Base-by-base conservation (phyloP, 2,888 invertebrate genomes). In the Melipona beecheii region DNA sequence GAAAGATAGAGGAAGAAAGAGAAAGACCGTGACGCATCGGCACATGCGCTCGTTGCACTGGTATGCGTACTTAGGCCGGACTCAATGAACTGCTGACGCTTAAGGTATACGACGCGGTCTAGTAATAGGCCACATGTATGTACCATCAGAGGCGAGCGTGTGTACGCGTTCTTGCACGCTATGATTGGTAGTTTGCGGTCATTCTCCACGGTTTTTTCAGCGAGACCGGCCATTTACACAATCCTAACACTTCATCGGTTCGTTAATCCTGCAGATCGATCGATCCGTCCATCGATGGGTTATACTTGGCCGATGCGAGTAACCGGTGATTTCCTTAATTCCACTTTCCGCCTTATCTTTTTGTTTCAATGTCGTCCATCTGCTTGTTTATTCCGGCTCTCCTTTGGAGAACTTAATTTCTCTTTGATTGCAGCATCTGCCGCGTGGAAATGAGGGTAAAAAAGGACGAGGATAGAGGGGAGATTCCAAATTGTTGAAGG, bases 31-130 rank as follows among this genome's bases (percentile, higher is more conserved):
- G 81, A 68, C 73, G 81, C 77, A 79, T 81, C 77, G 82, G 73
- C 76, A 87, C 83, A 89, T 84, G 86, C 83, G 83, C 87, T 79
- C 81, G 78, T 80, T 86, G 81, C 81, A 65, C 88, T 84, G 72
- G 84, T 87, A 83, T 84, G 84, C 76, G 87, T 81, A 86, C 87
- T 84, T 87, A 85, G 75, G 78, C 65, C 79, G 58, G 24, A 74
- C 81, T 88, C 87, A 87, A 87, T 89, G 88, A 87, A 83, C 83
- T 73, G 69, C 75, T 58, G 75, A 73, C 85, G 78, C 75, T 74
- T 74, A 58, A 76, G 58, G 77, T 62, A 65, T 36, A 70, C 31
- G 36, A 24, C 71, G 24, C 69, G 73, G 72, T 77, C 83, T 83
- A 81, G 75, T 24, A 72, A 69, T 64, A 64, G 69, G 56, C 19